Base-by-base conservation (phyloP, 2,888 invertebrate genomes). In the Spicauda simplicius region DNA sequence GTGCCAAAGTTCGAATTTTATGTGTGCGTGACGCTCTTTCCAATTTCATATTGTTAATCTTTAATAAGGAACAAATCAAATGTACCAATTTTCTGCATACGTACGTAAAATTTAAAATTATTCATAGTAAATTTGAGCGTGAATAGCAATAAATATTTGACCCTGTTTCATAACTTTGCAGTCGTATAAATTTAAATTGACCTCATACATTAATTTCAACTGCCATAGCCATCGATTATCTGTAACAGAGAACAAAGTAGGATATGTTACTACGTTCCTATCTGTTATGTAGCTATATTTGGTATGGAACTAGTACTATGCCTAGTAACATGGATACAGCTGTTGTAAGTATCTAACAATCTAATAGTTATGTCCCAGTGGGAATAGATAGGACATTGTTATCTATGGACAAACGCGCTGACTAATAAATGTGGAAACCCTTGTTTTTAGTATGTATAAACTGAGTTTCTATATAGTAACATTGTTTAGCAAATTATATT, bases 1-100 rank as follows among this genome's bases (percentile, higher is more conserved):
- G 87, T 90, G 91, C 92, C 91, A 90, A 93, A 93, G 88, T 92
- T 90, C 86, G 87, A 88, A 87, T 79, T 88, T 90, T 87, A 87
- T 87, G 90, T 90, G 86, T 88, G 90, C 85, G 88, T 88, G 83
- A 86, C 80, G 83, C 80, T 82, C 62, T 62, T 53, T 62, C 52
- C 62, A 62, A 68, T 68, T 68, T 68, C 58, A 33, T 63, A 62
- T 55, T 60, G 63, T 63, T 58, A 68, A 68, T 63, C 58, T 63
- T 68, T 63, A 54, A 58, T 68, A 33, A 54, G 63, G 57, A 54
- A 62, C 50, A 20, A 67, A 58, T 62, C 52, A 53, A 68, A 54
- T 50, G 53, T 57, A 53, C 62, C 41, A 53, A 45, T 58, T 61
- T 55, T 66, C 55, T 19, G 10, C 19, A 30, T 54, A 45, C 53